A percentile compares a stretch with the other conserved stretches of the same genome.
Evolutionary conservation across 2,797 vertebrate species (phyloP).

Genomic region (Helicolenus hilgendorfi): DNA sequence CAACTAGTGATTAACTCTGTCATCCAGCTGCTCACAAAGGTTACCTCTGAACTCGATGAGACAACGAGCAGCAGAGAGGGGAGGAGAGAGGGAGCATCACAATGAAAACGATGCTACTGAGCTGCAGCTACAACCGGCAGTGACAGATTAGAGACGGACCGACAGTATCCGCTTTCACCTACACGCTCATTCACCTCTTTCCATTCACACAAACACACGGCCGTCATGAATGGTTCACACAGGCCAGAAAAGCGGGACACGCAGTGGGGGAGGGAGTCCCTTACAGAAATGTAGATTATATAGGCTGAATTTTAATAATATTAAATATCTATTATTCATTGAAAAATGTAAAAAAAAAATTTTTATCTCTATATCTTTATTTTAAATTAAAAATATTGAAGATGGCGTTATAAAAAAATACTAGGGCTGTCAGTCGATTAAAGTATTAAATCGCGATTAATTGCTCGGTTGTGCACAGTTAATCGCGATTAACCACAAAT

Average conservation of each 20-base stretch:
- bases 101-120: constrained; percentile 3
- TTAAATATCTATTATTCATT: neutral
- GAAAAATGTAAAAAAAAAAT: no score
- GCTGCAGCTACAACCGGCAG: constrained; percentile 16
- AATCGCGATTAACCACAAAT: no score
- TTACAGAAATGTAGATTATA: neutral
- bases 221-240: neutral
- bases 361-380: no score
- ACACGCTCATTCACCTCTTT: neutral
- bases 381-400: no score
- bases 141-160: neutral
- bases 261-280: neutral
- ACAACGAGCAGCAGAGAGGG: neutral
- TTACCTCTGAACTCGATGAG: constrained; percentile 3
- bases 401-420: no score
- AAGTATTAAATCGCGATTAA: no score
- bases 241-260: neutral
- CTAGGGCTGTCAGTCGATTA: no score
- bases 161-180: constrained; percentile 31
- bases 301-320: neutral
- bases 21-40: neutral
- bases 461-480: no score
- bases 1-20: constrained; percentile 5
- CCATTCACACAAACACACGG: neutral
- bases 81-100: neutral